Evolutionary conservation across 2,797 vertebrate genomes (phyloP), one percentile per base, ranked within the genome.

Genomic region (Ctenopoma kingsleyae): DNA sequence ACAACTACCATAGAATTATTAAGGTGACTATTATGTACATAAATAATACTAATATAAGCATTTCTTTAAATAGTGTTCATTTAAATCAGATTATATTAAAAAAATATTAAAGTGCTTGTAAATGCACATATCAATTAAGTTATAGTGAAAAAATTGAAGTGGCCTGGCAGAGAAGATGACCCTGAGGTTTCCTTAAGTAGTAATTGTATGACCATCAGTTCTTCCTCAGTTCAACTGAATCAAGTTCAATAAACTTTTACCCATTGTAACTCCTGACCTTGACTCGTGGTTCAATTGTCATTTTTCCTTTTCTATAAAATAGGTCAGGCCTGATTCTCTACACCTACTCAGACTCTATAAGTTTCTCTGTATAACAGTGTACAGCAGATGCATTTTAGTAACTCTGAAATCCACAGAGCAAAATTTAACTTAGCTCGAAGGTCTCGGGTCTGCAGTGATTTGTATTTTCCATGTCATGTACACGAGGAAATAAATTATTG

Each of bases 401-500:
- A 81, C 48, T 74, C 49, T 57, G 57, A 71, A 72, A 76, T 50
- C 44, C 64, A 50, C 57, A 48, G 20, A 76, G 49, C 49, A 69
- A 81, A 74, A 58, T 48, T 51, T 19, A 16, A 74, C 54, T 80
- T 52, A 22, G 63, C 83, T 71, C 71, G 55, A 30, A 74, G 69
- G 35, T 74, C 54, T 44, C 48, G 61, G 49, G 64, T 82, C 78
- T 80, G 48, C 73, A 67, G 57, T 89, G 75, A 87, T 90, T 89
- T 84, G 72, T 71, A 76, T 82, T 91, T 87, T 91, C 81, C 84
- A 88, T 87, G 87, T 84, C 84, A 83, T 78, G 81, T 85, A 78
- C 80, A 82, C 44, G 56, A 88, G 84, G 80, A 91, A 85, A 89
- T 91, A 74, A 80, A 89, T 89, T 80, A 87, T 83, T 89, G 88